phyloP scores from a whole-genome alignment of 2,888 invertebrate species.

The Maniola hyperantus region DNA sequence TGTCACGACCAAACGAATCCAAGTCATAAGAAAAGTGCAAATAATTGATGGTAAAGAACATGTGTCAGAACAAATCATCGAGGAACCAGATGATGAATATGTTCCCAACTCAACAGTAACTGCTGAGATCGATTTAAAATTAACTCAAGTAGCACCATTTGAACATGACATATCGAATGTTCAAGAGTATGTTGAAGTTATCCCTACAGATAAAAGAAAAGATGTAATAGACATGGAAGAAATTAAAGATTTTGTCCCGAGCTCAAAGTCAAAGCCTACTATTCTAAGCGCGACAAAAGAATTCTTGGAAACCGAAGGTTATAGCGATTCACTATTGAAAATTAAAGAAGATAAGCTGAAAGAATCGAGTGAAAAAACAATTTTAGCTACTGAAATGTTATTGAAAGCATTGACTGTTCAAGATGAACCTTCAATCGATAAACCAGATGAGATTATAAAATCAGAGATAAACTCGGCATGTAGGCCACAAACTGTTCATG shows the following conservation, averaged over 20 bases:
- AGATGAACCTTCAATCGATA: not conserved
- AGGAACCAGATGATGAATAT: slow-evolving; percentile 58
- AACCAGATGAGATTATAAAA: not conserved
- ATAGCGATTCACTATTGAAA: not conserved
- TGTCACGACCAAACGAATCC: slow-evolving; percentile 58
- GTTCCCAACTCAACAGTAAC: slow-evolving; percentile 22
- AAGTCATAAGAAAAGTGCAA: slow-evolving; percentile 80
- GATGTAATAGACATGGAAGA: not conserved
- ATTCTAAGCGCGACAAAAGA: slow-evolving; percentile 4
- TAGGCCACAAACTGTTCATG: not conserved
- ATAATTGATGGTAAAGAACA: slow-evolving; percentile 81
- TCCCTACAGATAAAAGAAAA: not conserved
- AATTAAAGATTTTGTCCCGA: not conserved
- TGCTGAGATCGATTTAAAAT: slow-evolving; percentile 19
- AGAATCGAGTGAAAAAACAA: not conserved
- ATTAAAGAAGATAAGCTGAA: not conserved
- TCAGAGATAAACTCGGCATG: not conserved
- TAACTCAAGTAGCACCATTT: not conserved
- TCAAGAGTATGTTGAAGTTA: not conserved
- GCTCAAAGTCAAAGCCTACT: not conserved
- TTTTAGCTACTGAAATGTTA: slow-evolving; percentile 4
- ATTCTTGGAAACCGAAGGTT: slow-evolving; percentile 1
- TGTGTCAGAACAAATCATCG: slow-evolving; percentile 86
- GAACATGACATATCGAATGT: not conserved
- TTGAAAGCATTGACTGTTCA: slow-evolving; percentile 7